These are phyloP conservation scores for Troides helena DNA, from an alignment of 2,888 invertebrate genomes.

Conservation along the genomic window DNA sequence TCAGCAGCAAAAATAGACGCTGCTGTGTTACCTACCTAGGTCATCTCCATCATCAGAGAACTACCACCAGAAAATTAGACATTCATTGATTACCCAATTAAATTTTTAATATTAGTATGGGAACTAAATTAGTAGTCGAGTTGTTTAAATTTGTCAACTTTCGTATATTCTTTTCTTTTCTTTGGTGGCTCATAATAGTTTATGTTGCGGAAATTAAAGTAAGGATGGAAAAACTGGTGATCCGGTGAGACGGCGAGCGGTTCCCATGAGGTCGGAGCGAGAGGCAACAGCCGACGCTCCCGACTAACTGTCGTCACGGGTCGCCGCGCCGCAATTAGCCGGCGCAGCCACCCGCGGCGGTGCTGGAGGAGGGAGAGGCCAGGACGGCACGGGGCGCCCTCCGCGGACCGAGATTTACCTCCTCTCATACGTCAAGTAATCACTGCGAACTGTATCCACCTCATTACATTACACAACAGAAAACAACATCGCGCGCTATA, in stretches of 20 bases:
- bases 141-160: too few species aligned
- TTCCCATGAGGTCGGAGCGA: conserved; percentile 19
- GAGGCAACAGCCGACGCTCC: conserved; percentile 36
- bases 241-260: background rate
- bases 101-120: too few species aligned
- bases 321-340: conserved; percentile 54
- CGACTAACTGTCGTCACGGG: conserved; percentile 49
- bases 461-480: background rate
- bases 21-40: too few species aligned
- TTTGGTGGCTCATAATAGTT: too few species aligned
- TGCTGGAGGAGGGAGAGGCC: conserved; percentile 6
- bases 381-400: conserved; percentile 6
- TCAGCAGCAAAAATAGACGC: too few species aligned
- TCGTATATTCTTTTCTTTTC: too few species aligned
- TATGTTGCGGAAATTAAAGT: too few species aligned
- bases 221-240: background rate
- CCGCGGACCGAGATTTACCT: conserved; percentile 22
- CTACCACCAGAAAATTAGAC: too few species aligned
- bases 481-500: too few species aligned
- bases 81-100: too few species aligned
- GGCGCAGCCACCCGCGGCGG: conserved; percentile 65
- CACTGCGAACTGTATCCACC: conserved; percentile 5
- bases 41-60: too few species aligned
- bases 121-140: too few species aligned
- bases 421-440: conserved; percentile 12